Evolutionary conservation across 2,888 invertebrate genomes (phyloP).

Genomic region (Drosophila mimica): DNA sequence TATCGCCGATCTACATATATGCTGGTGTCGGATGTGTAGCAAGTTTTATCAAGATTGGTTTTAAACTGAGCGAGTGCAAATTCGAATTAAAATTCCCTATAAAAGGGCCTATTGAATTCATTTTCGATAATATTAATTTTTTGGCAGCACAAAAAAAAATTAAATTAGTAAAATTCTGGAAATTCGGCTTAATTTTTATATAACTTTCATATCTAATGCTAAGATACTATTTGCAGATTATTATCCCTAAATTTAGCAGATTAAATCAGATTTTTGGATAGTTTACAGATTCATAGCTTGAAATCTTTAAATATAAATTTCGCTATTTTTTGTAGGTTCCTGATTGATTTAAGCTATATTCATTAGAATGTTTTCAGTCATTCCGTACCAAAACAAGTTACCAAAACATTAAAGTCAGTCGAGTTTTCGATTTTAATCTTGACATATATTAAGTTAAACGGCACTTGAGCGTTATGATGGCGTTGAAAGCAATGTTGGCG

Average conservation of each 20-base stretch:
- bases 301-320: background rate
- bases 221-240: no score
- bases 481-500: constrained; percentile 9
- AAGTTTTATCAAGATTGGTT: background rate
- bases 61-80: no score
- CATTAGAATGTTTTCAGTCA: background rate
- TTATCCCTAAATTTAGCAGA: background rate
- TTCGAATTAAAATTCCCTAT: no score
- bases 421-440: constrained; percentile 3
- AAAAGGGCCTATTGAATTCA: no score
- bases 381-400: background rate
- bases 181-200: no score
- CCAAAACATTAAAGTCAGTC: background rate
- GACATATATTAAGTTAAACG: constrained; percentile 54
- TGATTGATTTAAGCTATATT: background rate
- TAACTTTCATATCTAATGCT: no score
- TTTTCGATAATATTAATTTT: no score
- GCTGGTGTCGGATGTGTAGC: no score
- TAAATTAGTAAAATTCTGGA: no score
- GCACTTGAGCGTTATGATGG: constrained; percentile 20
- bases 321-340: background rate
- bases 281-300: background rate
- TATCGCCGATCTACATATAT: background rate
- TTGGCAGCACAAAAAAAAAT: no score
- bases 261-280: background rate